A percentile compares a stretch with the other conserved stretches of the same genome.
These are phyloP conservation scores for Neelides folsomi DNA, from an alignment of 2,888 invertebrate species.

Conservation along the genomic window DNA sequence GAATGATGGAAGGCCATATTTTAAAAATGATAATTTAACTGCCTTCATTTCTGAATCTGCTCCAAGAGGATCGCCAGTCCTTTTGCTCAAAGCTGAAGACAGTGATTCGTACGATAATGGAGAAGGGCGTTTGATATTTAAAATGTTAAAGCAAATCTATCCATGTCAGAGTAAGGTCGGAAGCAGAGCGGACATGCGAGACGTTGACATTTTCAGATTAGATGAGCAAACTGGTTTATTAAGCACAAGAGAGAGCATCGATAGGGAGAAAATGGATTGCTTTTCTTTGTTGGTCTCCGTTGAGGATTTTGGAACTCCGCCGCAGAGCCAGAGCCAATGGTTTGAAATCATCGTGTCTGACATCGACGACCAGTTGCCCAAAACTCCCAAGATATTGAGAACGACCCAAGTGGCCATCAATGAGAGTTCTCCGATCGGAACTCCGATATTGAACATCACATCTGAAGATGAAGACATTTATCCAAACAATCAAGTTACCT, in stretches of 20 bases:
- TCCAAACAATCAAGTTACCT: conserved; percentile 27
- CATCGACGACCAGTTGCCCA: conserved; percentile 65
- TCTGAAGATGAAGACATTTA: conserved; percentile 59
- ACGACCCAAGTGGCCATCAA: conserved; percentile 45
- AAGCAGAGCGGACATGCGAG: conserved; percentile 23
- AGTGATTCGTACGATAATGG: conserved; percentile 32
- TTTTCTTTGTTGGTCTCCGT: conserved; percentile 68
- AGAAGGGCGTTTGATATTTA: conserved; percentile 26
- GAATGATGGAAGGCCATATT: conserved; percentile 36
- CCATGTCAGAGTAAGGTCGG: conserved; percentile 23
- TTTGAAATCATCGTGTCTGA: conserved; percentile 39
- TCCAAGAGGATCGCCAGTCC: conserved; percentile 26
- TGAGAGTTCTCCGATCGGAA: conserved; percentile 55
- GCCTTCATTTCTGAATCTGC: conserved; percentile 35
- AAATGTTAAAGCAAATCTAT: conserved; percentile 27
- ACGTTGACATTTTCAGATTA: conserved; percentile 26
- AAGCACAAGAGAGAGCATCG: conserved; percentile 53
- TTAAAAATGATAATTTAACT: conserved; percentile 32
- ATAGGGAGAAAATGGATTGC: conserved; percentile 57
- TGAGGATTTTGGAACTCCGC: conserved; percentile 61
- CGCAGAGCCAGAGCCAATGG: conserved; percentile 42
- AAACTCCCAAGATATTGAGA: conserved; percentile 40
- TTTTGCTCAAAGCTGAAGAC: conserved; percentile 25
- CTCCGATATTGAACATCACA: conserved; percentile 52
- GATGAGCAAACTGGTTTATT: conserved; percentile 57